Evolutionary conservation across 2,113 vertebrate genomes (phyloP), one percentile per base, ranked within the genome.

Genomic region (Hyla sarda): DNA sequence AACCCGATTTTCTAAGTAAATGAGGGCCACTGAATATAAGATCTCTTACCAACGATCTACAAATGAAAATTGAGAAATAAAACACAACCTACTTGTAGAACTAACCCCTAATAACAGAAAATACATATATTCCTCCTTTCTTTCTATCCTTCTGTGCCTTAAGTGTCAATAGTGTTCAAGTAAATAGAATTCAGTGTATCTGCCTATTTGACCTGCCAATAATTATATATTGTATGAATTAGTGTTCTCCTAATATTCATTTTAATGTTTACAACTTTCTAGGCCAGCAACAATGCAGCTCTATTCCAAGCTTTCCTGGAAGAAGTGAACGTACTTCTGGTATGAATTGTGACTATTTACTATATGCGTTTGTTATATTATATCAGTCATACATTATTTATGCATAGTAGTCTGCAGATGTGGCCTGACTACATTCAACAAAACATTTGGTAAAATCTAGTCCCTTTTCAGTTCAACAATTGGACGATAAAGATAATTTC

Each of bases 241-340:
- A 21, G 4, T 65, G 5, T 16, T 41, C 5, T 32, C 16, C 2
- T 12, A 23, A 41, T 41, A 71, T 37, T 71, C 1, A 71, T 41
- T 23, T 34, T 69, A 65, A 30, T 65, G 3, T 28, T 56, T 80
- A 11, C 60, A 19, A 3, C 3, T 52, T 77, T 84, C 2, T 25
- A 76, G 73, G 25, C 41, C 75, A 65, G 16, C 2, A 37, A 84
- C 30, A 84, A 84, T 67, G 73, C 34, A 65, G 83, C 30, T 41
- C 28, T 84, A 10, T 84, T 84, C 47, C 19, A 76, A 75, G 58
- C 83, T 67, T 84, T 84, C 41, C 37, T 84, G 23, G 13, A 84
- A 23, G n/a, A 84, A 84, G 83, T 77, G 45, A 84, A 84, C 67
- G 19, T 37, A 32, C 73, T 84, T 50, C 28, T 84, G 83, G 83